Percentiles rank a stretch among this genome's conserved stretches.
Evolutionary conservation across 2,888 invertebrate species (phyloP).

Genomic region (Acrobasis repandana): DNA sequence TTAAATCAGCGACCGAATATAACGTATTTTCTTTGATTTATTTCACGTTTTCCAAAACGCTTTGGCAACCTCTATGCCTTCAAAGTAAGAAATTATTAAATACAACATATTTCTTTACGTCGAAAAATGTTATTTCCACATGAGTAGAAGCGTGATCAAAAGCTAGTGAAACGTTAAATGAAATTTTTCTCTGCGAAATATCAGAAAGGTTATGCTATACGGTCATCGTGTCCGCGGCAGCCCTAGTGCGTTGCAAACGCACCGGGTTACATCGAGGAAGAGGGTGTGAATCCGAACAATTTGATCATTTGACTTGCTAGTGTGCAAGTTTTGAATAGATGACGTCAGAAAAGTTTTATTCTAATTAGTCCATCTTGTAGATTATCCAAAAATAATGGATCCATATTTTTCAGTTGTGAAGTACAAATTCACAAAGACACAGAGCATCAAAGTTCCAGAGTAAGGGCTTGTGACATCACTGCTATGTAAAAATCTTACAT

Average conservation of each 20-base stretch:
- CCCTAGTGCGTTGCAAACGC: background rate
- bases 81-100: constrained; percentile 14
- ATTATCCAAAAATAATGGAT: too few species aligned
- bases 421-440: too few species aligned
- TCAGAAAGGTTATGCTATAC: constrained; percentile 5
- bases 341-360: too few species aligned
- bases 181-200: constrained; percentile 7
- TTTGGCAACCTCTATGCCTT: constrained; percentile 13
- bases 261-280: background rate
- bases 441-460: too few species aligned
- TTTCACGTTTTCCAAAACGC: background rate
- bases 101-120: constrained; percentile 16
- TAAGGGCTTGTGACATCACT: too few species aligned
- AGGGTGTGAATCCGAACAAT: background rate
- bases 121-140: constrained; percentile 21
- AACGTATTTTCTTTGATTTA: background rate
- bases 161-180: constrained; percentile 22
- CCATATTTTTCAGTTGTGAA: too few species aligned
- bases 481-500: too few species aligned
- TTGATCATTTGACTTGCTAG: background rate
- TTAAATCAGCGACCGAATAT: background rate
- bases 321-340: too few species aligned
- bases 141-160: constrained; percentile 9
- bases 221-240: background rate
- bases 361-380: too few species aligned